Evolutionary conservation across 2,113 vertebrate species (phyloP).

Genomic region (Vidua macroura): DNA sequence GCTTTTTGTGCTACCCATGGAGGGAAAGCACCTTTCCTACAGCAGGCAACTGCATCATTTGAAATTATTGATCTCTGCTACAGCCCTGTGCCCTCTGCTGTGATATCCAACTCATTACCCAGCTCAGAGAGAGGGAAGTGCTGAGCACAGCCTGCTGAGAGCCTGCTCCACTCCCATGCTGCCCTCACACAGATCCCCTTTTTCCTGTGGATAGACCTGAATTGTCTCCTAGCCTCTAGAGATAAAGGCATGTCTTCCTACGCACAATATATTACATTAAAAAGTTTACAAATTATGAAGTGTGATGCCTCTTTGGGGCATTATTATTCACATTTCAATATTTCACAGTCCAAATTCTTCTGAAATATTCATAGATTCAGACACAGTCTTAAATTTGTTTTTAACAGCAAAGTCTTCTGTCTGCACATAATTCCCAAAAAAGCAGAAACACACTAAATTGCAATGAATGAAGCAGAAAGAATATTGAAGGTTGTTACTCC

Average conservation of each 20-base stretch:
- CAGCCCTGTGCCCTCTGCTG: neutral
- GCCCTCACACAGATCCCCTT: neutral
- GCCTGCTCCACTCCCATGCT: neutral
- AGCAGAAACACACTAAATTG: neutral
- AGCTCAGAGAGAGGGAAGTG: neutral
- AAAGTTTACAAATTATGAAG: neutral
- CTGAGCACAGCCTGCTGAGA: neutral
- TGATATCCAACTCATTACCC: neutral
- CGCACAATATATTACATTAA: neutral
- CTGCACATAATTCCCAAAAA: neutral
- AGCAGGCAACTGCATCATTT: neutral
- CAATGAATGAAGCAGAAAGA: neutral
- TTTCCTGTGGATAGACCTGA: accelerated
- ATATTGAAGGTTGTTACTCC: neutral
- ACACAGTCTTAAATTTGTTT: neutral
- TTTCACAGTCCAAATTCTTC: neutral
- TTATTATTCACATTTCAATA: neutral
- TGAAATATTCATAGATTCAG: neutral
- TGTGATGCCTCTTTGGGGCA: neutral
- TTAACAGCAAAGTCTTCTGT: neutral
- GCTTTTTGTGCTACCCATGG: neutral
- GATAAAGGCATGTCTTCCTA: neutral
- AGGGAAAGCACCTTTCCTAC: neutral
- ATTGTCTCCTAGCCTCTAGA: neutral
- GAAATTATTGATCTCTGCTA: neutral